phyloP scores from a whole-genome alignment of 2,797 vertebrate genomes.

The Peromyscus attwateri region DNA sequence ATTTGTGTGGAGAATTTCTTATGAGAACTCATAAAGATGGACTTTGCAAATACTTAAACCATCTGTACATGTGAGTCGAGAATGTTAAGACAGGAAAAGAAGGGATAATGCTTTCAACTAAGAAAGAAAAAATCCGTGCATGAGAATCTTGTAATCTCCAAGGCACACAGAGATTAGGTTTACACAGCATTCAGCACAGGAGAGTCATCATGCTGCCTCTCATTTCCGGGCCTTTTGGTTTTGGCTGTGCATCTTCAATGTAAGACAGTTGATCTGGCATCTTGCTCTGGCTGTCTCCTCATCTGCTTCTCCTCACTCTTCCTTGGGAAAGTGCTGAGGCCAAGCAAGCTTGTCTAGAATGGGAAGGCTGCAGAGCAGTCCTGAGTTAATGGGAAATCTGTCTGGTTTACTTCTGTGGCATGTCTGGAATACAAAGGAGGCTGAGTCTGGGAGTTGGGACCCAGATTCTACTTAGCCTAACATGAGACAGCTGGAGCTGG shows the following conservation, averaged over 20 bases:
- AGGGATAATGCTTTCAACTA: background rate
- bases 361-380: conserved; percentile 54
- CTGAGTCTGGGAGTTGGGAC: conserved; percentile 19
- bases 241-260: background rate
- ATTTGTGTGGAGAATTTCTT: background rate
- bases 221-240: background rate
- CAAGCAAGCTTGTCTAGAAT: conserved; percentile 51
- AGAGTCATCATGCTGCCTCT: background rate
- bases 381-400: conserved; percentile 80
- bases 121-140: background rate
- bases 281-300: background rate
- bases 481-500: background rate
- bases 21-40: background rate
- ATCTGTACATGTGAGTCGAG: background rate
- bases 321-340: conserved; percentile 63
- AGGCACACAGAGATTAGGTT: background rate
- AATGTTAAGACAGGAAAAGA: background rate
- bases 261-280: background rate
- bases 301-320: background rate
- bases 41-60: background rate
- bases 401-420: conserved; percentile 73
- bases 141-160: background rate
- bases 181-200: background rate
- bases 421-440: conserved; percentile 75
- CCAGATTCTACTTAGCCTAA: conserved; percentile 64